phyloP scores from a whole-genome alignment of 2,113 vertebrate species.

The Mirounga angustirostris region DNA sequence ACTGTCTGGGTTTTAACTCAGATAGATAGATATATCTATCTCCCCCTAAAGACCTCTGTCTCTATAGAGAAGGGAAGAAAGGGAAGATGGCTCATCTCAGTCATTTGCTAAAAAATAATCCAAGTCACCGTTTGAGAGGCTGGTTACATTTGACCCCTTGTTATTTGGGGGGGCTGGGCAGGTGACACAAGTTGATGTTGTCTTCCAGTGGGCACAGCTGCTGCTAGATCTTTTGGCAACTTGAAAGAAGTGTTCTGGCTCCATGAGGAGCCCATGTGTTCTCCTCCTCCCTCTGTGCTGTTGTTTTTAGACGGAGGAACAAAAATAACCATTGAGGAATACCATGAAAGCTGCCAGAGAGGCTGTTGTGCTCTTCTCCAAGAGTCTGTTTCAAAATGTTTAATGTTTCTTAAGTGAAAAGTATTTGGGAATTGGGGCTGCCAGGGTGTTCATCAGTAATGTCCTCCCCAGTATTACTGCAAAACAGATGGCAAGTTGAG shows the following conservation, averaged over 20 bases:
- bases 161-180: neutral
- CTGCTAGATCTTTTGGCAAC: slow-evolving; percentile 38
- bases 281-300: slow-evolving; percentile 53
- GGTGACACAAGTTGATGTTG: neutral
- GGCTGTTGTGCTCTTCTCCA: slow-evolving; percentile 22
- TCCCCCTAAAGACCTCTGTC: neutral
- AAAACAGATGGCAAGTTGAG: slow-evolving; percentile 6
- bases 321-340: slow-evolving; percentile 17
- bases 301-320: slow-evolving; percentile 70
- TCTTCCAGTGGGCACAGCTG: slow-evolving; percentile 12
- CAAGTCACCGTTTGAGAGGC: neutral
- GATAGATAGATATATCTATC: neutral
- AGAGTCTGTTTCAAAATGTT: slow-evolving; percentile 76
- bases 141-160: neutral
- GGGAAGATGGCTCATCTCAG: neutral
- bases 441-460: neutral
- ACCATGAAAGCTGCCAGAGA: neutral
- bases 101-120: neutral
- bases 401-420: slow-evolving; percentile 63
- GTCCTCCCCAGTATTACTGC: neutral
- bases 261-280: slow-evolving; percentile 43
- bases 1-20: neutral
- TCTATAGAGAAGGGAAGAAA: neutral
- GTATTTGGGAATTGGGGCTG: neutral
- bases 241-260: slow-evolving; percentile 59